Evolutionary conservation across 2,113 vertebrate genomes (phyloP).

Genomic region (Monarcha castaneiventris): DNA sequence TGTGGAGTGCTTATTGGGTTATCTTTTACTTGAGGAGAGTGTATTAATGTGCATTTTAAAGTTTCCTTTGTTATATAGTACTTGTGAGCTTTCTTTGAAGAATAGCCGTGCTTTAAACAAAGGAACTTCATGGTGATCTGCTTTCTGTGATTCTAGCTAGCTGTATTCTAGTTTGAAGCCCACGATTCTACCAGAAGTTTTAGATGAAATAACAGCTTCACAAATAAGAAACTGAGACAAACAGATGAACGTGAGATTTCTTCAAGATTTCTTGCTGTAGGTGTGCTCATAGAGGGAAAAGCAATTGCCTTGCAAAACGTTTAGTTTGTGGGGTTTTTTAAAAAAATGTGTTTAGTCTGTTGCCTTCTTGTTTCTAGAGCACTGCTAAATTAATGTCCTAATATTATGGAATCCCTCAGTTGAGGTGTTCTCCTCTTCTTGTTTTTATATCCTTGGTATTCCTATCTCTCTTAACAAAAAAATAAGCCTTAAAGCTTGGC

Average conservation of each 20-base stretch:
- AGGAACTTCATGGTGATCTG: not conserved
- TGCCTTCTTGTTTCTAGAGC: not conserved
- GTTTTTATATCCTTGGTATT: not conserved
- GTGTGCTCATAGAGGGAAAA: not conserved
- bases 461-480: not conserved
- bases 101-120: not conserved
- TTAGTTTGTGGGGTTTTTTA: not conserved
- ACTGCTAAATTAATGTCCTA: not conserved
- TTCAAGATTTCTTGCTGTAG: not conserved
- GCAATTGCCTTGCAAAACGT: not conserved
- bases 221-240: not conserved
- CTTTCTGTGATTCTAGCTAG: not conserved
- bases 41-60: not conserved
- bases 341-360: not conserved
- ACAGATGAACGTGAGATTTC: not conserved
- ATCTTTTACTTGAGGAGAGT: not conserved
- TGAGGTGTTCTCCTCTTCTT: not conserved
- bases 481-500: not conserved
- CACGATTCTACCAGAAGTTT: not conserved
- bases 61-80: not conserved
- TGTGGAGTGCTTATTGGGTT: not conserved
- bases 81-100: not conserved
- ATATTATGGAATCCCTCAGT: not conserved
- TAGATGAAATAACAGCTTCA: not conserved
- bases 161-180: not conserved